Base-by-base conservation (phyloP, 2,797 vertebrate species). In the Ceryle rudis region DNA sequence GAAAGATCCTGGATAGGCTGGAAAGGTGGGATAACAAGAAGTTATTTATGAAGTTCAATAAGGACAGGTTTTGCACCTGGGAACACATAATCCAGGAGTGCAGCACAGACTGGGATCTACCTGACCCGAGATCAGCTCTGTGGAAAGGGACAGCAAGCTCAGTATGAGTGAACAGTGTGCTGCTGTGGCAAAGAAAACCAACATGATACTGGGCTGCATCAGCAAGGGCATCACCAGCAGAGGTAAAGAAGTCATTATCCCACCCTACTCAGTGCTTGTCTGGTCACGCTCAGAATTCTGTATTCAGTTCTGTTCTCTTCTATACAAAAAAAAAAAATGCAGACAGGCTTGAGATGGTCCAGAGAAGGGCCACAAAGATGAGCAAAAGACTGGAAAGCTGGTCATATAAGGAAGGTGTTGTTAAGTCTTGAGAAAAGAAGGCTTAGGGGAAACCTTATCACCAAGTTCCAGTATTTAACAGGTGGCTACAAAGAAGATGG, bases 401-500 rank as follows among this genome's bases (percentile, higher is more conserved):
- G 7, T 14, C n/a, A 14, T 14, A 8, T 9, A 29, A 66, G 6
- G 8, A 71, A 66, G 44, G 35, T 7, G 29, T 83, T 74, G 18
- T 46, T 81, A 13, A 6, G 5, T 14, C 35, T 17, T 54, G 14
- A 83, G 55, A 47, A 86, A 74, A 69, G 39, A 78, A 60, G 35
- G 6, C 25, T 15, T 41, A 7, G 22, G 35, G 29, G 4, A 81
- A 8, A 57, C 9, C 28, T 65, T 67, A 35, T 22, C 26, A 31
- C 3, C 25, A 8, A 37, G 37, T 60, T 75, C 44, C 33, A 41
- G 10, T 57, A 66, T 62, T 57, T 71, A 57, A 31, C 0, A 15
- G 0, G 0, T 8, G 39, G 14, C 16, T 51, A n/a, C 5, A 16
- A 71, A 47, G 33, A 67, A 33, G 31, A 26, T 5, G 47, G 55